Conservation (phyloP, 2,113 vertebrate species). For the Podilymbus podiceps region DNA sequence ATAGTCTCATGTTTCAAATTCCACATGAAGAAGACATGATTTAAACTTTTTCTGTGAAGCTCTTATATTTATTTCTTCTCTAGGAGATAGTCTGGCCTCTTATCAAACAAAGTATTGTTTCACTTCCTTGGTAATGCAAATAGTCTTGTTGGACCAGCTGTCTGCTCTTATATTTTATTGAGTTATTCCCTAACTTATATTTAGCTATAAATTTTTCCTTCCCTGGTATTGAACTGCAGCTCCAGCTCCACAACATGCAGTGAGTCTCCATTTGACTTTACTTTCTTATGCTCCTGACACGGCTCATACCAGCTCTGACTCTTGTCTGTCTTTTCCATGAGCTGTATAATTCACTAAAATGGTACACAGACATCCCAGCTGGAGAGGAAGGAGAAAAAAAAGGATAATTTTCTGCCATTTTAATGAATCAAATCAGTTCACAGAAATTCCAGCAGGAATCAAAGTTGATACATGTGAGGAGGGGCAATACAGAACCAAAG, state of each 20-base stretch:
- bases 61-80: neutral
- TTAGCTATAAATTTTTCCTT: neutral
- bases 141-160: neutral
- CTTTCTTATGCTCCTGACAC: neutral
- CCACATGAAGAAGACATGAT: neutral
- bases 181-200: neutral
- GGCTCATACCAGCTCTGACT: neutral
- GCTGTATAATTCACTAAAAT: neutral
- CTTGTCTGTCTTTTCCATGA: neutral
- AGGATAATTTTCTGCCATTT: neutral
- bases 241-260: neutral
- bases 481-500: neutral
- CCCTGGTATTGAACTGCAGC: neutral
- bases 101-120: neutral
- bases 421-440: neutral
- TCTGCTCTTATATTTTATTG: neutral
- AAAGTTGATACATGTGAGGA: neutral
- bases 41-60: neutral
- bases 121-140: neutral
- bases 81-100: neutral
- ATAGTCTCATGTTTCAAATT: neutral
- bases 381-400: accelerated
- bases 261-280: neutral
- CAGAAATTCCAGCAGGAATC: neutral
- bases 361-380: neutral